Base-by-base conservation (phyloP, 2,797 vertebrate genomes). In the Mormyrops boulengeri region DNA sequence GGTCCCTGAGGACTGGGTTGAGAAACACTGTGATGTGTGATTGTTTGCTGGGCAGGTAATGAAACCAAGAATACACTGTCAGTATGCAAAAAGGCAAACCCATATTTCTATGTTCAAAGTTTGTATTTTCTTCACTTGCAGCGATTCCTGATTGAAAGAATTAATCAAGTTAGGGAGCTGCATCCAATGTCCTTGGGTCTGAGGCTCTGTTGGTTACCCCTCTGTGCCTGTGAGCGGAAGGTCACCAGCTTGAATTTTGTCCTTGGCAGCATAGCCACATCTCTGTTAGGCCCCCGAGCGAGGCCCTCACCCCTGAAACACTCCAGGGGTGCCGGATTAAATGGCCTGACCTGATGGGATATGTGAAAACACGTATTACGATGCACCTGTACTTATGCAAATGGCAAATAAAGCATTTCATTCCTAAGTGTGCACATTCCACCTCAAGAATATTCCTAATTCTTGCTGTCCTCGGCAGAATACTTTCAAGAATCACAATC, bases 381-480 rank as follows among this genome's bases (percentile, higher is more conserved):
- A 69, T 38, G 66, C 1, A 69, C 26, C 66, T 69, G 26, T 38
- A 14, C 30, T 69, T 38, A 38, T 38, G 26, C 30, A 69, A 34
- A 69, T 2, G 30, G 3, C 0, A 14, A 90, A 89, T 93, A 95
- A 94, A 94, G 94, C 93, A 95, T 95, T 17, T 94, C 94, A 94
- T 91, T 89, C 91, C 87, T 90, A 91, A 92, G 91, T 89, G 88
- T 14, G 17, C 8, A 49, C 8, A 47, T 47, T 92, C 92, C 91
- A 84, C 89, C 19, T 89, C 90, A 90, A 26, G 80, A 90, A 90
- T 92, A 55, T 91, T 90, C 88, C 90, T 73, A 90, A 90, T 93
- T 92, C 93, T 89, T 91, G 93, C 93, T 89, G 92, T 93, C 52
- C 92, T 93, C 91, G 60, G 90, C 91, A 93, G 92, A 92, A 89